Conservation (phyloP, 1,140 invertebrate species). For the Temnothorax longispinosus region DNA sequence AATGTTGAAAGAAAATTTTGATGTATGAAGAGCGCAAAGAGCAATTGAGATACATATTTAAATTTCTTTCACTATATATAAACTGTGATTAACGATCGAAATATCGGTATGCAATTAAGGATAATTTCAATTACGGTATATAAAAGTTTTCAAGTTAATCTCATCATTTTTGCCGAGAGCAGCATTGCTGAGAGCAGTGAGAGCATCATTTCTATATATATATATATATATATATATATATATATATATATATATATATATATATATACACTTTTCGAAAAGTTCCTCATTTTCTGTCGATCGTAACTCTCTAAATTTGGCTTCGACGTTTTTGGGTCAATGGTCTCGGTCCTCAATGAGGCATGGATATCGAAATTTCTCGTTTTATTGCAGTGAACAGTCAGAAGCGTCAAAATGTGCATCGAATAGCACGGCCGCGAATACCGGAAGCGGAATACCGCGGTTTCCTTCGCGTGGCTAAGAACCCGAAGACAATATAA, state of each 20-base stretch:
- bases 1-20: neutral
- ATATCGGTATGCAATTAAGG: neutral
- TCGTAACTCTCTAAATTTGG: constrained; percentile 2
- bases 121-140: neutral
- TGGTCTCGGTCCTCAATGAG: neutral
- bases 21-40: neutral
- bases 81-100: constrained; percentile 11
- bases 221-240: no score
- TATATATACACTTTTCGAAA: neutral
- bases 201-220: no score
- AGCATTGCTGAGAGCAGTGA: no score
- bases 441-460: constrained; percentile 7
- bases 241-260: no score
- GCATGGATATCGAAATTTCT: constrained; percentile 11
- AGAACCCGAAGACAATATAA: constrained; percentile 69
- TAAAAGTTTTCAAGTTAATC: neutral
- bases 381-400: neutral
- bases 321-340: constrained; percentile 35
- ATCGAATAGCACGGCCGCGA: neutral
- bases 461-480: constrained; percentile 5
- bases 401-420: neutral
- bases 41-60: neutral
- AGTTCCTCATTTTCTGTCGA: neutral
- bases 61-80: neutral
- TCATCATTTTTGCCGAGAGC: neutral